Evolutionary conservation across 2,113 vertebrate genomes (phyloP).

Genomic region (Melanocharis versteri): DNA sequence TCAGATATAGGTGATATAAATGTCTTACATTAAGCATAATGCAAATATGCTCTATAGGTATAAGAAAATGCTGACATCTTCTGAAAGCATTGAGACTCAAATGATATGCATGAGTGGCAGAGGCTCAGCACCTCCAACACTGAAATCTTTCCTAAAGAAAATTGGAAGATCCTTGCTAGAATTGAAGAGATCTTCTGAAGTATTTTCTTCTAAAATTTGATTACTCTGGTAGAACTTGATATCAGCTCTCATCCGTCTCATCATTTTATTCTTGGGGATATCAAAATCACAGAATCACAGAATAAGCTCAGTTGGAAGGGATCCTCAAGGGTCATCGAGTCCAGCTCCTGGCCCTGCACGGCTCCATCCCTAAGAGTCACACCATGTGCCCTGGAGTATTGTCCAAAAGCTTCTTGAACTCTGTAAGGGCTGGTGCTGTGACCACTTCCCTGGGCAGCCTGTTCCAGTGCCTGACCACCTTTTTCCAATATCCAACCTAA

Average conservation of each 20-base stretch:
- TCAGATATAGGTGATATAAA: background rate
- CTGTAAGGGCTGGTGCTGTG: background rate
- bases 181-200: background rate
- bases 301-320: background rate
- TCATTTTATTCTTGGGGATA: background rate
- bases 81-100: background rate
- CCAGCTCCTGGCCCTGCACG: background rate
- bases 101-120: background rate
- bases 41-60: background rate
- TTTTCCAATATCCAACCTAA: background rate
- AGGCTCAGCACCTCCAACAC: background rate
- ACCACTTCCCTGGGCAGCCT: background rate
- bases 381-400: background rate
- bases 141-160: background rate
- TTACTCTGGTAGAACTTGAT: background rate
- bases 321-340: background rate
- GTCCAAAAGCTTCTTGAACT: fast-evolving
- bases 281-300: background rate
- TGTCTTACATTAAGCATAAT: background rate
- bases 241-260: background rate
- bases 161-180: background rate
- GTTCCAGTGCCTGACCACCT: background rate
- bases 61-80: background rate
- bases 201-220: background rate
- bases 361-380: background rate